Conservation (phyloP, 2,797 vertebrate species). For the Otolemur crassicaudatus region DNA sequence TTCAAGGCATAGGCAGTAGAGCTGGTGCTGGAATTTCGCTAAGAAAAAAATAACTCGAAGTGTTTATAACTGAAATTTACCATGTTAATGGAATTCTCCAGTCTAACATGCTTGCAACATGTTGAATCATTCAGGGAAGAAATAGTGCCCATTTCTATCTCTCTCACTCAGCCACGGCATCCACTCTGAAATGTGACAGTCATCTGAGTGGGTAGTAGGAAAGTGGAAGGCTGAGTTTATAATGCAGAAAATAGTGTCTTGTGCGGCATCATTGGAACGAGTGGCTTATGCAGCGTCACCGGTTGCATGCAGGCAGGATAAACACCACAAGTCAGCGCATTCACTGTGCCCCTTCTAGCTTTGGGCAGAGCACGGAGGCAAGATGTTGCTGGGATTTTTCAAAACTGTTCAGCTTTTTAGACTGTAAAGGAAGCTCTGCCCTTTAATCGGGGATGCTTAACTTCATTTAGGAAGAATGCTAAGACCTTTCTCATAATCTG, state of each 20-base stretch:
- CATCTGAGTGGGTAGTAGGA: constrained; percentile 36
- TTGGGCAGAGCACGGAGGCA: not conserved
- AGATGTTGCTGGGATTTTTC: constrained; percentile 17
- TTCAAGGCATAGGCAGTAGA: constrained; percentile 51
- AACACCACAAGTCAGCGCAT: not conserved
- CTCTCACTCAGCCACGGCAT: constrained; percentile 43
- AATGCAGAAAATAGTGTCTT: not conserved
- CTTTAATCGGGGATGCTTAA: constrained; percentile 49
- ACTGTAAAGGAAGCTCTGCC: not conserved
- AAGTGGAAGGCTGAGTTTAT: not conserved
- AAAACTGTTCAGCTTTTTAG: constrained; percentile 25
- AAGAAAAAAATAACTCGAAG: constrained; percentile 56
- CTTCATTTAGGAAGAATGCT: constrained; percentile 64
- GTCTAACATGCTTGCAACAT: constrained; percentile 42
- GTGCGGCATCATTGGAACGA: not conserved
- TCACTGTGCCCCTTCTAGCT: not conserved
- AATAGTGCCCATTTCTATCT: constrained; percentile 70
- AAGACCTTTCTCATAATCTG: constrained; percentile 45
- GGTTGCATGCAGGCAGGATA: not conserved
- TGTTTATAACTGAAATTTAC: constrained; percentile 65
- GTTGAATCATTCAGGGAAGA: constrained; percentile 68
- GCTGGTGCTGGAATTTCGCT: constrained; percentile 66
- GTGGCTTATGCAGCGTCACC: not conserved
- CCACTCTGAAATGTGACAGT: constrained; percentile 60
- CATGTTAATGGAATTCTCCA: constrained; percentile 36